Percentiles rank a stretch among this genome's conserved stretches.
phyloP scores from a whole-genome alignment of 2,113 vertebrate species.

The Euleptes europaea region DNA sequence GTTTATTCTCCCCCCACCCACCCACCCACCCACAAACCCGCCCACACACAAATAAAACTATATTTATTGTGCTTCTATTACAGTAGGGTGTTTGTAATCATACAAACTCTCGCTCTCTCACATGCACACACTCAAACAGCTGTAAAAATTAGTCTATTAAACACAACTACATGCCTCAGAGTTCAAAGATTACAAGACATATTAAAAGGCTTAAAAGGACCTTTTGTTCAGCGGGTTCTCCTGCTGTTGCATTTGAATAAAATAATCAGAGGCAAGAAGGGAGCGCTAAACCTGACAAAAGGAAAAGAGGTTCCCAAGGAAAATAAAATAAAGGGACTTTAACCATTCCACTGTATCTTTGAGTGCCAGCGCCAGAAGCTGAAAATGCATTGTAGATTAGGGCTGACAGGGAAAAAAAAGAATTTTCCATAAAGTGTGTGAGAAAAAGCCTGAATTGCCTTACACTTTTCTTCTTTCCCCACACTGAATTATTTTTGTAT shows the following conservation, averaged over 20 bases:
- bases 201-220: slow-evolving; percentile 3
- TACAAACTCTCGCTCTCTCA: not conserved
- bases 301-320: not conserved
- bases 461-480: too few species aligned
- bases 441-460: not conserved
- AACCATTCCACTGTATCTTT: slow-evolving; percentile 1
- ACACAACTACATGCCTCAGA: slow-evolving; percentile 31
- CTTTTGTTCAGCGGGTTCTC: slow-evolving; percentile 49
- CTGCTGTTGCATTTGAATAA: slow-evolving; percentile 39
- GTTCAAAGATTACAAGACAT: slow-evolving; percentile 31
- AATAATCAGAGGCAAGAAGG: slow-evolving; percentile 7
- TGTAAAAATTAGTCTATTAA: not conserved
- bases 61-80: not conserved
- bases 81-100: not conserved
- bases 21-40: too few species aligned
- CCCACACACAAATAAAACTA: too few species aligned
- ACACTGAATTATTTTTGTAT: not conserved
- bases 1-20: too few species aligned
- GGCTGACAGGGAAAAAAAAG: rapidly evolving
- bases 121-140: not conserved
- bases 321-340: slow-evolving; percentile 13
- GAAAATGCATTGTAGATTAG: not conserved
- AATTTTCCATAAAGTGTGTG: not conserved
- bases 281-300: slow-evolving; percentile 36
- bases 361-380: not conserved